Conservation (phyloP, 2,797 vertebrate species). For the Graptemys geographica region DNA sequence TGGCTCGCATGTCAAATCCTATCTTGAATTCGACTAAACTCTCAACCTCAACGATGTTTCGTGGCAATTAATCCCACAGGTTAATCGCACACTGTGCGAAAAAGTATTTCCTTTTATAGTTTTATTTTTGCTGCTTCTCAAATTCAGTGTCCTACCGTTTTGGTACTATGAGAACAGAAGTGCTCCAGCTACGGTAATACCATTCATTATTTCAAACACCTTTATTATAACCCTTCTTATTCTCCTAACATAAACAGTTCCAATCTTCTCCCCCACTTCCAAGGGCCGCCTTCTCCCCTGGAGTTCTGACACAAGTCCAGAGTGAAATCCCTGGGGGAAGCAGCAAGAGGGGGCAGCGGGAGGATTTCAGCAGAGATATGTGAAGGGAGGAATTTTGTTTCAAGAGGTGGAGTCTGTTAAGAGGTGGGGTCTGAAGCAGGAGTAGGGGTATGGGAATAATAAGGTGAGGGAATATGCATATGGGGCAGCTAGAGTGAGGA, state of each 20-base stretch:
- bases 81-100: background rate
- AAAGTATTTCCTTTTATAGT: background rate
- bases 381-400: background rate
- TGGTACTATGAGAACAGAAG: background rate
- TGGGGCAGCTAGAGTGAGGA: background rate
- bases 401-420: background rate
- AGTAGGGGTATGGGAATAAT: background rate
- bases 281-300: fast-evolving
- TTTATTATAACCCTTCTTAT: background rate
- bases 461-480: fast-evolving
- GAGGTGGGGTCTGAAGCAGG: background rate
- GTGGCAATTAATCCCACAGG: background rate
- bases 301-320: background rate
- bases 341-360: background rate
- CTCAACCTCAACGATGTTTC: background rate
- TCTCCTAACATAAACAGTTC: background rate
- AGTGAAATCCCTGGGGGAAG: fast-evolving
- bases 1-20: background rate
- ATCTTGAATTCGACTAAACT: background rate
- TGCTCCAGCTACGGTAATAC: background rate
- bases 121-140: background rate
- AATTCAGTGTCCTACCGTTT: background rate
- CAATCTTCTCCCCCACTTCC: background rate
- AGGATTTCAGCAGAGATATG: background rate
- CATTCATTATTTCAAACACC: background rate